Evolutionary conservation across 2,797 vertebrate species (phyloP), one percentile per base, ranked within the genome.

Genomic region (Ibycter americanus): DNA sequence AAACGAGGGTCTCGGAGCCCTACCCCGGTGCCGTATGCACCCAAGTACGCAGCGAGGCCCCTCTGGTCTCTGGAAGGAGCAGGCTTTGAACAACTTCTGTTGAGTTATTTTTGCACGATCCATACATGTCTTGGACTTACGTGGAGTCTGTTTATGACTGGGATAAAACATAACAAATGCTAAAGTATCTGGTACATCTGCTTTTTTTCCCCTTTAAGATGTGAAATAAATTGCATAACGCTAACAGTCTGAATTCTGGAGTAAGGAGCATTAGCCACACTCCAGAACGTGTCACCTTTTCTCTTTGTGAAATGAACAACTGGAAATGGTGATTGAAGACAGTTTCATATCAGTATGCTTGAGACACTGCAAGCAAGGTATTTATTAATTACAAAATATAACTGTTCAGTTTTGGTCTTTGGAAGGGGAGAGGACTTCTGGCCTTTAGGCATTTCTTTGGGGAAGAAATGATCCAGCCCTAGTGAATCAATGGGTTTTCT

Each of bases 401-500:
- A 16, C 27, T 72, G 15, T 40, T 65, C 6, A 11, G 29, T 66
- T 80, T 80, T 49, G 46, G 23, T 73, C 63, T 49, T 85, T 72
- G 83, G 55, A 93, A 92, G 5, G 20, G 18, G 29, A 42, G 26
- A 67, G 25, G 34, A 71, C 42, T 78, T 84, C 42, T 32, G 46
- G 11, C 25, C 51, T 79, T 58, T 51, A 63, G 32, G 14, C 20
- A 47, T 51, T 76, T 79, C 23, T 77, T 58, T 74, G 46, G 11
- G 38, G 46, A 68, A 38, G 11, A 67, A 56, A 40, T 40, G 21
- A 70, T 67, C 44, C 62, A 70, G 23, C 18, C 72, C 62, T 87
- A 31, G 12, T 83, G 59, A 95, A 87, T 94, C 89, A 74, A 52
- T 79, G 22, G 6, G 6, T 11, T 84, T 90, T 93, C 82, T 89